These are phyloP conservation scores for Stegodyphus dumicola DNA, from an alignment of 1,140 invertebrate species.

Conservation along the genomic window DNA sequence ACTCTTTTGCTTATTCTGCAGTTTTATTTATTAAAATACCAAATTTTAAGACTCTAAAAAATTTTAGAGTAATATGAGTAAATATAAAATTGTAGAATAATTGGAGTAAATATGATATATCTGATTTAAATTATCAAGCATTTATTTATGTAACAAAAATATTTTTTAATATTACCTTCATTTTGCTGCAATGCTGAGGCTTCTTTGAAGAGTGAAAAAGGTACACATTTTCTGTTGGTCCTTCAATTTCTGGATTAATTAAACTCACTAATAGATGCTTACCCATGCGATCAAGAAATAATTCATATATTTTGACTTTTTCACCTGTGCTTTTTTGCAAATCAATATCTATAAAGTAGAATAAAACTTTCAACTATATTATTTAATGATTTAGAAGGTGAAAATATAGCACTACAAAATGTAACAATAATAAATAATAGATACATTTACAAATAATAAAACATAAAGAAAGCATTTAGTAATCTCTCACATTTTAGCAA, in stretches of 20 bases:
- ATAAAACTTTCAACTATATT: neutral
- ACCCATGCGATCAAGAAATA: constrained; percentile 89
- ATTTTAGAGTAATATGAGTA: too few species aligned
- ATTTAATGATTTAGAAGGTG: neutral
- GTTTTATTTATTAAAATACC: too few species aligned
- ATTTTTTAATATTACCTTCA: constrained; percentile 66
- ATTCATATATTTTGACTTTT: constrained; percentile 73
- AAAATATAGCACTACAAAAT: neutral
- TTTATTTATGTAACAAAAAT: too few species aligned
- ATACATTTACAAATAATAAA: neutral
- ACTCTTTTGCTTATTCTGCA: too few species aligned
- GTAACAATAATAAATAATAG: neutral
- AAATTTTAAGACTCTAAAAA: too few species aligned
- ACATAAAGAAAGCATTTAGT: neutral
- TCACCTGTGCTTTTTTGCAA: constrained; percentile 37
- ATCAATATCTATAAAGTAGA: constrained; percentile 45
- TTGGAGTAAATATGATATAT: too few species aligned
- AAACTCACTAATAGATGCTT: constrained; percentile 85
- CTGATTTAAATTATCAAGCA: too few species aligned
- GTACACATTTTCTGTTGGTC: constrained; percentile 82
- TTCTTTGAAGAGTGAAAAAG: constrained; percentile 77
- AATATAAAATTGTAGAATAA: too few species aligned
- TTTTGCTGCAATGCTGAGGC: constrained; percentile 71
- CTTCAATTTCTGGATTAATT: constrained; percentile 67
- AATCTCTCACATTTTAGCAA: too few species aligned